Evolutionary conservation across 37 sponge, comb jelly and placozoan species (phyloP).

Genomic region (Ephydatia muelleri): DNA sequence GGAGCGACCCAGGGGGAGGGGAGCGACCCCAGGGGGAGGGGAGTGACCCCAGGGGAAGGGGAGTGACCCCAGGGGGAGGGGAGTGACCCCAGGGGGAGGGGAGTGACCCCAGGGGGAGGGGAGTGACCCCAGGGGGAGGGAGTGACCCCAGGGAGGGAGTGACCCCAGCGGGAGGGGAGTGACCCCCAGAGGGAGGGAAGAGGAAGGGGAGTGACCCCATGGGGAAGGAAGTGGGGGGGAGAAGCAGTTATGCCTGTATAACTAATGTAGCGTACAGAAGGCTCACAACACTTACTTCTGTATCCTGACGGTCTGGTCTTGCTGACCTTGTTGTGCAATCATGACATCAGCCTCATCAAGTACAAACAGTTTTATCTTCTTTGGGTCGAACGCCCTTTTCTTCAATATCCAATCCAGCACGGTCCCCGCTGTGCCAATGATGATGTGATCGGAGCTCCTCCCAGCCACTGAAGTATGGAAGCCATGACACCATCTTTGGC

Average conservation of each 20-base stretch:
- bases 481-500: too few relatives aligned
- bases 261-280: not conserved
- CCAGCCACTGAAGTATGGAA: conserved; percentile 7
- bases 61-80: too few relatives aligned
- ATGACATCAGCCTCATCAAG: conserved; percentile 97
- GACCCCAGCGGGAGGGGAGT: too few relatives aligned
- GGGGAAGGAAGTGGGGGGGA: not conserved
- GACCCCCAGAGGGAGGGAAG: too few relatives aligned
- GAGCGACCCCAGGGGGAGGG: too few relatives aligned
- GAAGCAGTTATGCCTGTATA: not conserved
- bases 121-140: too few relatives aligned
- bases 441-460: conserved; percentile 60
- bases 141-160: too few relatives aligned
- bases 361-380: conserved; percentile 81
- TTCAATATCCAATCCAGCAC: conserved; percentile 88
- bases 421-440: conserved; percentile 94
- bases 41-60: too few relatives aligned
- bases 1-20: not conserved
- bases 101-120: too few relatives aligned
- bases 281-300: conserved; percentile 60
- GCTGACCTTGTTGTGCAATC: conserved; percentile 93
- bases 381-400: conserved; percentile 67
- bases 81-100: too few relatives aligned
- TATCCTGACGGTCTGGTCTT: conserved; percentile 90
- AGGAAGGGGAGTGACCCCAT: too few relatives aligned